Evolutionary conservation across 2,113 vertebrate species (phyloP).

Genomic region (Arvicanthis niloticus): DNA sequence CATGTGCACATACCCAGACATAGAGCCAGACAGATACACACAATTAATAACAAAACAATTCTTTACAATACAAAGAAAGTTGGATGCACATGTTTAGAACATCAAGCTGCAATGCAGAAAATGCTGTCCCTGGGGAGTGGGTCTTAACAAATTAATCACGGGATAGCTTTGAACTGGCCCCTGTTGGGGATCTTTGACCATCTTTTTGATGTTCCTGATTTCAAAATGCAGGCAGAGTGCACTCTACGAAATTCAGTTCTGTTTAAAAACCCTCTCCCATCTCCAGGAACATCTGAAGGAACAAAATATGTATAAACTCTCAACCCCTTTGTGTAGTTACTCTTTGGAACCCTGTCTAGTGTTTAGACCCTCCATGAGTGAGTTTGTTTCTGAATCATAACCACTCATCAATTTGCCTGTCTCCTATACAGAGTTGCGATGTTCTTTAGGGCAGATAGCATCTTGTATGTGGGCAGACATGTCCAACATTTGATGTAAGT

Average conservation of each 20-base stretch:
- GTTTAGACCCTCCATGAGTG: background rate
- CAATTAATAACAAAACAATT: too few species aligned
- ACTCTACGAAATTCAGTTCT: background rate
- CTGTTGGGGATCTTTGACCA: background rate
- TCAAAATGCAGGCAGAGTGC: background rate
- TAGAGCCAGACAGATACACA: background rate
- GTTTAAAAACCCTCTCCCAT: background rate
- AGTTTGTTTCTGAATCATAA: background rate
- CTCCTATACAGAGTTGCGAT: background rate
- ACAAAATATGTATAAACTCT: background rate
- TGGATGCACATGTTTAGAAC: constrained; percentile 25
- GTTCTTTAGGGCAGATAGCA: background rate
- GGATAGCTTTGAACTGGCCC: background rate
- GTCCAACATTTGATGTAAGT: background rate
- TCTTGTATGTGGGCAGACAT: constrained; percentile 20
- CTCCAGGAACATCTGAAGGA: background rate
- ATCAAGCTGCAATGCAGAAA: background rate
- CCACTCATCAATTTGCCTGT: background rate
- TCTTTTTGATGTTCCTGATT: background rate
- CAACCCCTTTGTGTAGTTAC: background rate
- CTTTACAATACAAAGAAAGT: background rate
- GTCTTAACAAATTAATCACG: background rate
- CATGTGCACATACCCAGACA: background rate
- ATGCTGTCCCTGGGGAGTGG: background rate
- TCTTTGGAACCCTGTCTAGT: background rate